Evolutionary conservation across 2,113 vertebrate species (phyloP).

Genomic region (Corvus cornix): DNA sequence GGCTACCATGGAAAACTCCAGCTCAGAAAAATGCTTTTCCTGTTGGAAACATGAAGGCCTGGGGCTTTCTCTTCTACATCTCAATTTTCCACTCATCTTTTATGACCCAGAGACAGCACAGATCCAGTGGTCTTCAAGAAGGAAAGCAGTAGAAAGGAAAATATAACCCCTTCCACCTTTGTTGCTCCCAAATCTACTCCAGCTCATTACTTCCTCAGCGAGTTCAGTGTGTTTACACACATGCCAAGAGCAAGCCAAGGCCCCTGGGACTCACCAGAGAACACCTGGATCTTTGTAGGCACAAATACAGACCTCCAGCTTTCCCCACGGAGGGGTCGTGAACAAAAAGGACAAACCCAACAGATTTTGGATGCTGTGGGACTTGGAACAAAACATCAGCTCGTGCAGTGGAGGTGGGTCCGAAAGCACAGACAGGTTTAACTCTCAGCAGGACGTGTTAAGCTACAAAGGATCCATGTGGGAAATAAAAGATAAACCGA

Average conservation of each 20-base stretch:
- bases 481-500: constrained; percentile 24
- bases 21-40: neutral
- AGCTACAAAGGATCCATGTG: neutral
- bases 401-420: neutral
- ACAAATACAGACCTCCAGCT: neutral
- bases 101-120: neutral
- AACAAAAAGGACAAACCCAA: neutral
- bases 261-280: neutral
- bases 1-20: neutral
- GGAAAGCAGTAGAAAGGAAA: neutral
- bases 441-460: neutral
- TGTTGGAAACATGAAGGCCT: neutral
- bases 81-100: neutral
- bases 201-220: neutral
- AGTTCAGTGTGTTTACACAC: rapidly evolving
- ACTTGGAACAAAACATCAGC: neutral
- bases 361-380: neutral
- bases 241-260: neutral
- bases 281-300: neutral
- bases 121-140: neutral
- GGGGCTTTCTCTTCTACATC: neutral
- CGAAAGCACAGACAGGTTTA: neutral
- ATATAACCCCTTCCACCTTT: neutral
- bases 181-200: neutral
- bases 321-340: rapidly evolving